Base-by-base conservation (phyloP, 2,888 invertebrate genomes). In the Rhamphomyia laevipes region DNA sequence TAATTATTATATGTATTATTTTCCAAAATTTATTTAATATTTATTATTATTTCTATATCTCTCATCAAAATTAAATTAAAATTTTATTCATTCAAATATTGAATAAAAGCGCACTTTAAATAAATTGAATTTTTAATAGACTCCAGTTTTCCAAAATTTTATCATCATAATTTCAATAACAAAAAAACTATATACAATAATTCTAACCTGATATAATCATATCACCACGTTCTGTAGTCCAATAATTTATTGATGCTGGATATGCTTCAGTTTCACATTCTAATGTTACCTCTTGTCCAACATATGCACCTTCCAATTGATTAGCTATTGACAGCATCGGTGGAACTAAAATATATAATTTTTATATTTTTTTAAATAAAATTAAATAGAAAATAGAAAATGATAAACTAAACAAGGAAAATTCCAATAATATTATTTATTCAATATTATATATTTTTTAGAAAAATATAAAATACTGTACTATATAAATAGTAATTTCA, bases 251-350 rank as follows among this genome's bases (percentile, higher is more conserved):
- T 47, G 92, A 91, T 55, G 86, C 85, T 33, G 92, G 92, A 68
- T 86, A 90, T 41, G 92, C 91, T 70, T 93, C 92, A 0, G 90
- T 90, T 69, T 89, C 86, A 66, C 92, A 92, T 70, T 89, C 90
- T 55, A 92, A 73, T 41, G 84, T 82, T 51, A 91, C 88, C 66
- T 91, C 87, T 71, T 91, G 90, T 7, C 90, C 89, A 55, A 88
- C 72, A 69, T 90, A 88, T 51, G 90, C 91, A 41, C 85, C 91
- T 70, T 91, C 91, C 67, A 92, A 76, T 72, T 92, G 92, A 73
- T 91, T 91, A 46, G 91, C 88, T 66, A 93, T 92, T 58, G 90
- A 88, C 65, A 93, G 75, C 91, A 92, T 91, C 52, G 92, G 92
- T 33, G 91, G 91, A 78, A 93, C 92, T 92, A 73, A 45, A 57